These are phyloP conservation scores for Troides aeacus DNA, from an alignment of 2,888 invertebrate genomes.

Conservation along the genomic window DNA sequence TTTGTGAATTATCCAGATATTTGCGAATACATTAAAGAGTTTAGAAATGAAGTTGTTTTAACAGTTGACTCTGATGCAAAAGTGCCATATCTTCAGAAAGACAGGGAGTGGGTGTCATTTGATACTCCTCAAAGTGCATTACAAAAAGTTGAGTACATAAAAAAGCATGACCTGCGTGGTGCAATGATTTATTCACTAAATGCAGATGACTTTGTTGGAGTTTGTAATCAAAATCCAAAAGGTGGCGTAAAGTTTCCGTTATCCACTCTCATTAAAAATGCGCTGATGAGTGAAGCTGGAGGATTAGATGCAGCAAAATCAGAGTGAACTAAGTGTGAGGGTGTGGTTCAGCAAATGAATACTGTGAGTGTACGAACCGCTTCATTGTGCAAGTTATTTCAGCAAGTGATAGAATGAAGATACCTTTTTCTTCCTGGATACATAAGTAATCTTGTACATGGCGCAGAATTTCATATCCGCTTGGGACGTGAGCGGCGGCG, in stretches of 20 bases:
- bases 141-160: slow-evolving; percentile 85
- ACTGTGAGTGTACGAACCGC: slow-evolving; percentile 6
- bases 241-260: slow-evolving; percentile 43
- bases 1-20: slow-evolving; percentile 86
- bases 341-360: slow-evolving; percentile 7
- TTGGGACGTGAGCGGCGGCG: slow-evolving; percentile 29
- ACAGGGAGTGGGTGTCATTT: slow-evolving; percentile 90
- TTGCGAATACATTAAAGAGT: slow-evolving; percentile 82
- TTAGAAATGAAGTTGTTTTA: slow-evolving; percentile 69
- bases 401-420: slow-evolving; percentile 12
- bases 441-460: slow-evolving; percentile 76
- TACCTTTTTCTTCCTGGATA: slow-evolving; percentile 70
- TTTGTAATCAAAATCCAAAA: slow-evolving; percentile 61
- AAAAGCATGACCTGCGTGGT: slow-evolving; percentile 84
- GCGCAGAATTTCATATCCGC: slow-evolving; percentile 66
- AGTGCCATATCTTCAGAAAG: slow-evolving; percentile 87
- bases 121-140: slow-evolving; percentile 86
- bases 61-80: slow-evolving; percentile 83
- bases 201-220: slow-evolving; percentile 85
- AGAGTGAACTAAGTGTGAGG: slow-evolving; percentile 6
- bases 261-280: slow-evolving; percentile 46
- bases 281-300: slow-evolving; percentile 34
- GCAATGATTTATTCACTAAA: slow-evolving; percentile 92
- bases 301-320: neutral
- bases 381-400: slow-evolving; percentile 6